Conservation (phyloP, 2,888 invertebrate genomes). For the Julus scandinavius region DNA sequence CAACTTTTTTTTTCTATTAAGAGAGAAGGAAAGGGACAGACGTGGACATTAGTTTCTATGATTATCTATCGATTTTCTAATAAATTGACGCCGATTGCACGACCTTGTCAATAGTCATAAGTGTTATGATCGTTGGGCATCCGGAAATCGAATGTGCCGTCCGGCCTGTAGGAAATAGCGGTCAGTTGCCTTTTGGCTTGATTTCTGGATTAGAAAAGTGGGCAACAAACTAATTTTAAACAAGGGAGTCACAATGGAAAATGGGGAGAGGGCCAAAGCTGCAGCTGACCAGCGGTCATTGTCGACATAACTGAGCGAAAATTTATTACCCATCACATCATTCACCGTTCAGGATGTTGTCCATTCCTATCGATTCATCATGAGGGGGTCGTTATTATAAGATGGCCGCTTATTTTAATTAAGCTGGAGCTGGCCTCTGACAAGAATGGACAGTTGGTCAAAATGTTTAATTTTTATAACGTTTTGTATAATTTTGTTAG, state of each 20-base stretch:
- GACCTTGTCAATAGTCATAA: conserved; percentile 35
- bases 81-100: conserved; percentile 10
- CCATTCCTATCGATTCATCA: neutral
- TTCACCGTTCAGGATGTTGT: neutral
- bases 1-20: conserved; percentile 37
- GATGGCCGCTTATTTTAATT: neutral
- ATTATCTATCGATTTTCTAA: conserved; percentile 40
- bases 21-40: neutral
- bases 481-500: neutral
- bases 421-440: neutral
- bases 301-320: neutral
- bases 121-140: conserved; percentile 6
- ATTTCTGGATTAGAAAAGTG: neutral
- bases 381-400: neutral
- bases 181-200: neutral
- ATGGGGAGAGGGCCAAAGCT: neutral
- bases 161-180: neutral
- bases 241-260: neutral
- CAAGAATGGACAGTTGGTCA: neutral
- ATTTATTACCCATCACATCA: conserved; percentile 30
- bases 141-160: conserved; percentile 7
- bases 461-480: neutral
- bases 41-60: neutral
- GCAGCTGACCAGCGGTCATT: neutral
- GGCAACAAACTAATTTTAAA: neutral